Conservation (phyloP, 2,797 vertebrate genomes). For the Allobates femoralis region DNA sequence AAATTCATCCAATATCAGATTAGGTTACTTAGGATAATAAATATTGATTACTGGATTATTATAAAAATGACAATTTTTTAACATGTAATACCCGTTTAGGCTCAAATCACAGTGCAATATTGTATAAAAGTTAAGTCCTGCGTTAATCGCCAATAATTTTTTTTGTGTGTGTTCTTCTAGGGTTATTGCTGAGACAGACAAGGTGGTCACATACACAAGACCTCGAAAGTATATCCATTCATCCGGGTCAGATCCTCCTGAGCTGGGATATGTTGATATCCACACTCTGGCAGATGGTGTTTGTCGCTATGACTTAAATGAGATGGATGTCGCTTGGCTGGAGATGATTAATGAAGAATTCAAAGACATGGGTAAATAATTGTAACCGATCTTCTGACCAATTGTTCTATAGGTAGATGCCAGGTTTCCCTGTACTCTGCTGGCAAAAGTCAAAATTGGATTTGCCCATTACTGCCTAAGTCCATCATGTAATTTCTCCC, state of each 20-base stretch:
- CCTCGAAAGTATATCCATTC: conserved; percentile 93
- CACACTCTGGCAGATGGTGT: conserved; percentile 85
- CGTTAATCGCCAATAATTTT: not conserved
- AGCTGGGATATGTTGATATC: conserved; percentile 90
- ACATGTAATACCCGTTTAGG: too few relatives aligned
- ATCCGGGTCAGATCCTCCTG: conserved; percentile 80
- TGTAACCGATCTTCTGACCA: not conserved
- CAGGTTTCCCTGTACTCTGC: not conserved
- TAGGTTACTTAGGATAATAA: too few relatives aligned
- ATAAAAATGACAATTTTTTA: too few relatives aligned
- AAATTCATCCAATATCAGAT: too few relatives aligned
- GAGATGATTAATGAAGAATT: conserved; percentile 90
- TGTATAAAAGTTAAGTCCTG: too few relatives aligned
- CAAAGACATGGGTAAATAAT: conserved; percentile 85
- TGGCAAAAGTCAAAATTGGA: not conserved
- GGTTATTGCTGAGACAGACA: conserved; percentile 80
- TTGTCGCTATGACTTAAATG: conserved; percentile 93
- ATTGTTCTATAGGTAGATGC: not conserved
- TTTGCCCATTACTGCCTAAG: not conserved
- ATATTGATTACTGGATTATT: too few relatives aligned
- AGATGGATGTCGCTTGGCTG: conserved; percentile 90
- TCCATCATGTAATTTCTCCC: not conserved
- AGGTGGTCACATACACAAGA: conserved; percentile 83
- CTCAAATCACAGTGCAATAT: too few relatives aligned
- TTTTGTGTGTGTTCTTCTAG: conserved; percentile 70